phyloP scores from a whole-genome alignment of 2,888 invertebrate species.

The Nomada hirtipes region DNA sequence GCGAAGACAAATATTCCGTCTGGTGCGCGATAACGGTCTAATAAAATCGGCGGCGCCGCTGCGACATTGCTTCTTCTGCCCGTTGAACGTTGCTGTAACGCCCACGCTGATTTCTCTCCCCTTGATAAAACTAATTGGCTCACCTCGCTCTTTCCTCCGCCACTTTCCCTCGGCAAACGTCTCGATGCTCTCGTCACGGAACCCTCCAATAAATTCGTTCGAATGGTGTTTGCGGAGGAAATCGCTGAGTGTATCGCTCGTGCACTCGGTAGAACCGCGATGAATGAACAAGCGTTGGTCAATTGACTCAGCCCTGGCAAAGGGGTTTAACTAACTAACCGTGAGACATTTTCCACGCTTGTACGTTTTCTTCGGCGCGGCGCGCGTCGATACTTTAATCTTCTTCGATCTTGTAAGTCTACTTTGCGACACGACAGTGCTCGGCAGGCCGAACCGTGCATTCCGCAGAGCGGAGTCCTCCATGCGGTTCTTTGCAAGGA shows the following conservation, averaged over 20 bases:
- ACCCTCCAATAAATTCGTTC: conserved; percentile 20
- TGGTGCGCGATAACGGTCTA: conserved; percentile 72
- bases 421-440: conserved; percentile 15
- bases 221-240: background rate
- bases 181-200: conserved; percentile 10
- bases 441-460: background rate
- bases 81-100: conserved; percentile 45
- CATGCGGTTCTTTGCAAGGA: background rate
- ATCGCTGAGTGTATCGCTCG: background rate
- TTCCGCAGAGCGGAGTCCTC: background rate
- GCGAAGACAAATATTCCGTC: conserved; percentile 73
- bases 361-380: conserved; percentile 32
- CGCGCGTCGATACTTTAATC: conserved; percentile 30
- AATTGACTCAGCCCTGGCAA: background rate
- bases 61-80: conserved; percentile 5
- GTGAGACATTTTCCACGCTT: conserved; percentile 46
- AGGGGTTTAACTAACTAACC: conserved; percentile 41
- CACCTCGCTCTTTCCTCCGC: conserved; percentile 39
- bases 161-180: conserved; percentile 35
- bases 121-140: conserved; percentile 76
- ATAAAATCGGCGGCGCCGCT: conserved; percentile 70
- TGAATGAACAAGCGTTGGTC: conserved; percentile 4
- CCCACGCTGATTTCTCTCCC: conserved; percentile 53
- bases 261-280: background rate
- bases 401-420: conserved; percentile 46